Evolutionary conservation across 2,888 invertebrate genomes (phyloP).

Genomic region (Tolmerus cingulatus): DNA sequence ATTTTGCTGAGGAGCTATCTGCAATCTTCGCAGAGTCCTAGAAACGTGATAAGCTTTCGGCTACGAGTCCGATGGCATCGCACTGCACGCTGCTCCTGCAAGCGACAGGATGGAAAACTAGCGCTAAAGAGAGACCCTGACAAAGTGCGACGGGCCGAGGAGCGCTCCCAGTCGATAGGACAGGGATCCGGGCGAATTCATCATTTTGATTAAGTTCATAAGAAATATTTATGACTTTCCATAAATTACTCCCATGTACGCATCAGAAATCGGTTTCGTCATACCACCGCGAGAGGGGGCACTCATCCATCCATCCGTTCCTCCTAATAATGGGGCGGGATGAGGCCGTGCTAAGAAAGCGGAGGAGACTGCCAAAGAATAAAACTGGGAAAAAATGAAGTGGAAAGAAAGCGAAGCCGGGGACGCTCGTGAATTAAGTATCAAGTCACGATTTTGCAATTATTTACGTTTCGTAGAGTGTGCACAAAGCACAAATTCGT

Average conservation of each 20-base stretch:
- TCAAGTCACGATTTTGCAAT: conserved; percentile 51
- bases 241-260: conserved; percentile 46
- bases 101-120: neutral
- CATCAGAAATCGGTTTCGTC: conserved; percentile 44
- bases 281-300: neutral
- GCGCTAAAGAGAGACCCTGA: conserved; percentile 9
- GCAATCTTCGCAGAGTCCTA: neutral
- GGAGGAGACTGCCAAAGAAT: conserved; percentile 4
- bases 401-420: conserved; percentile 7
- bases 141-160: conserved; percentile 2
- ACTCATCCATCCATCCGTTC: neutral
- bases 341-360: conserved; percentile 24
- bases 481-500: conserved; percentile 46
- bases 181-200: conserved; percentile 45
- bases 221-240: conserved; percentile 49
- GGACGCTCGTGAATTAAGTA: conserved; percentile 47
- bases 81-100: neutral
- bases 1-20: neutral
- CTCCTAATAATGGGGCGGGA: conserved; percentile 22
- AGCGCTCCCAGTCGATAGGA: neutral
- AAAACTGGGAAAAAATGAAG: conserved; percentile 26
- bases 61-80: neutral
- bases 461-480: conserved; percentile 49
- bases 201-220: conserved; percentile 50
- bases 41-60: conserved; percentile 29